A percentile compares a stretch with the other conserved stretches of the same genome.
phyloP scores from a whole-genome alignment of 2,888 invertebrate genomes.

The Lagria hirta region DNA sequence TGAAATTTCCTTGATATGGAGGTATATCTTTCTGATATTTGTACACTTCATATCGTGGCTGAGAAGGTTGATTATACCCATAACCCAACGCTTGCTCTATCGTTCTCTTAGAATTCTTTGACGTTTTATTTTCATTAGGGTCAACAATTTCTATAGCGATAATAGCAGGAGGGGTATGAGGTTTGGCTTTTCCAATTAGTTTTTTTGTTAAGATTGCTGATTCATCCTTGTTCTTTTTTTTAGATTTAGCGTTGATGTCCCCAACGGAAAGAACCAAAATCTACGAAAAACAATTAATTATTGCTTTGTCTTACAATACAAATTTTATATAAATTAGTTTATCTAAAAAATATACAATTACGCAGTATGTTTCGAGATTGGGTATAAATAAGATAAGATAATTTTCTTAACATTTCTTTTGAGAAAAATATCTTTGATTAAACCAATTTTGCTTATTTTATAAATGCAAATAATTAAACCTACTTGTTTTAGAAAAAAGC shows the following conservation, averaged over 20 bases:
- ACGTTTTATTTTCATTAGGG: conserved; percentile 53
- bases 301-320: too few species aligned
- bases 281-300: conserved; percentile 11
- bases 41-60: conserved; percentile 64
- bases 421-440: too few species aligned
- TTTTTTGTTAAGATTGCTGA: conserved; percentile 18
- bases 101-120: conserved; percentile 65
- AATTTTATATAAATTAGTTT: too few species aligned
- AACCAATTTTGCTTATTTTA: too few species aligned
- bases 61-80: conserved; percentile 58
- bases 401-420: too few species aligned
- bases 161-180: conserved; percentile 57
- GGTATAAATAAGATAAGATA: too few species aligned
- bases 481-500: too few species aligned
- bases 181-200: conserved; percentile 19
- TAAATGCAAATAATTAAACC: too few species aligned
- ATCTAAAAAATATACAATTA: too few species aligned
- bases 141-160: conserved; percentile 66
- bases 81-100: conserved; percentile 74
- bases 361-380: too few species aligned
- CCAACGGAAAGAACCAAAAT: conserved; percentile 2
- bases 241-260: conserved; percentile 5
- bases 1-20: conserved; percentile 38
- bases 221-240: conserved; percentile 22
- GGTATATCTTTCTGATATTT: conserved; percentile 70